Base-by-base conservation (phyloP, 1,140 invertebrate genomes). In the Eueides isabella region DNA sequence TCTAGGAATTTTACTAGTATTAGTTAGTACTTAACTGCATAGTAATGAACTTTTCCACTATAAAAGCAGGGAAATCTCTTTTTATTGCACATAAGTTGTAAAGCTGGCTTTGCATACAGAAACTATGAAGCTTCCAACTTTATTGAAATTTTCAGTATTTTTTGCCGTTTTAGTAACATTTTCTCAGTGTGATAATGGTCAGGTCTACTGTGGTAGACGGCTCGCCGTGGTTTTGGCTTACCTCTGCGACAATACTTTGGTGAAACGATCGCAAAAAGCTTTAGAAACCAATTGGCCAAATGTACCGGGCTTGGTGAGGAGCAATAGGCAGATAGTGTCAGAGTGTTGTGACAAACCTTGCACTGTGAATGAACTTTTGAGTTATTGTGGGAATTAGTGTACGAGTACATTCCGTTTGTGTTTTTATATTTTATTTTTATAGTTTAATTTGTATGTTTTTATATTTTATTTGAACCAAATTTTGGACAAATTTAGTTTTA, bases 161-260 rank as follows among this genome's bases (percentile, higher is more conserved):
- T 26, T 48, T 6, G 11, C 69, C 6, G 35, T 48, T 48, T 26
- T 67, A 23, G 29, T 48, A 30, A 31, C 35, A 9, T 23, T 55
- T 14, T 23, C 7, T 55, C 33, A 74, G 30, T 67, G 69, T 31
- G 44, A 55, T 19, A 55, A 74, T 6, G 71, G 67, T 2, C 71
- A 77, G 31, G 35, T 72, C 2, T 78, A 78, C 38, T 78, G 77
- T 14, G 77, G 77, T 0, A 62, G 73, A 26, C 30, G 70, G 29
- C 31, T 78, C 4, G 70, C 77, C 1, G 63, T 48, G 9, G 35
- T 48, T 11, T 61, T 78, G 71, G 73, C 67, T 28, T 33, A 71
- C 2, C 28, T 75, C 11, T 78, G 77, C 28, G 41, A 73, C 23
- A 65, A 71, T 29, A 66, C 61, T n/a, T 63, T 79, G 11, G 62